These are phyloP conservation scores for Philonicus albiceps DNA, from an alignment of 2,888 invertebrate species.

Conservation along the genomic window DNA sequence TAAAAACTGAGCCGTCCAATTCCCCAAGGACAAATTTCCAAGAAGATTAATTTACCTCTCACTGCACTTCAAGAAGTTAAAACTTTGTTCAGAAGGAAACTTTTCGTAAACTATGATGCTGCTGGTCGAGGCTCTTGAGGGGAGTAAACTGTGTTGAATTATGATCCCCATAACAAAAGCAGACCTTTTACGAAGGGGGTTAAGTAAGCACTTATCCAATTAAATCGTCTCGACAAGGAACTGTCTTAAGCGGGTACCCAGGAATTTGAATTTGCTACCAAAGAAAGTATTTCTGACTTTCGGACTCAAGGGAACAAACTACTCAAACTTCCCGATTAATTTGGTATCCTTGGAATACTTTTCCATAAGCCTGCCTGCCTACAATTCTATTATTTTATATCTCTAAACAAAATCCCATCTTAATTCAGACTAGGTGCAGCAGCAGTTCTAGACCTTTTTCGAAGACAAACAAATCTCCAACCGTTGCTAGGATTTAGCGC, in stretches of 20 bases:
- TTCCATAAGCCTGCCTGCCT: neutral
- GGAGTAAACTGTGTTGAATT: neutral
- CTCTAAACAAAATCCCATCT: neutral
- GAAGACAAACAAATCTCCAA: neutral
- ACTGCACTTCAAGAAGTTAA: neutral
- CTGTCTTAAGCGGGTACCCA: neutral
- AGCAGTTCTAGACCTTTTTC: neutral
- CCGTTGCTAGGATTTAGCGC: neutral
- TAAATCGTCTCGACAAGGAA: neutral
- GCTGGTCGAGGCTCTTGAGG: neutral
- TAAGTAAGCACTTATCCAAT: neutral
- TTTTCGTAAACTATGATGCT: neutral
- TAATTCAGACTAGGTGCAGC: neutral
- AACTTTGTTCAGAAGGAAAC: neutral
- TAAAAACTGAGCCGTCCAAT: neutral
- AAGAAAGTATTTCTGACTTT: neutral
- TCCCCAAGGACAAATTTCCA: neutral
- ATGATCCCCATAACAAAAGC: neutral
- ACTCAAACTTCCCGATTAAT: neutral
- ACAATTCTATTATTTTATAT: neutral
- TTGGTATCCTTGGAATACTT: neutral
- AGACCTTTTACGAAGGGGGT: neutral
- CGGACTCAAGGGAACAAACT: neutral
- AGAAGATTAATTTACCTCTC: neutral
- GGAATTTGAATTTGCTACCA: neutral